These are phyloP conservation scores for Clanis bilineata DNA, from an alignment of 2,888 invertebrate species.

Conservation along the genomic window DNA sequence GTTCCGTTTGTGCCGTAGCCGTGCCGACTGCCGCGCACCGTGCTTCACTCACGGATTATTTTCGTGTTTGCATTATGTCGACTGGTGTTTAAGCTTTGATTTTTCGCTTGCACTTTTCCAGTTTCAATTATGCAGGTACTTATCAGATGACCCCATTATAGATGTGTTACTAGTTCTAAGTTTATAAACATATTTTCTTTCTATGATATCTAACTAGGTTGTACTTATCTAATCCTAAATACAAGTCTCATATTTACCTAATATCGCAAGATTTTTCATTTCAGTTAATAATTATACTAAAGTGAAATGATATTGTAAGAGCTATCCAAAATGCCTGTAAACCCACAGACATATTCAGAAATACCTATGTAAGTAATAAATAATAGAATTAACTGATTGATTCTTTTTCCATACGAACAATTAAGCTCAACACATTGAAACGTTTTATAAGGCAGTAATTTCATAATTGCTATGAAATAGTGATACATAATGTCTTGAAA, in stretches of 20 bases:
- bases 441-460: neutral
- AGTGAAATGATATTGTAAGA: neutral
- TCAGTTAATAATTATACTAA: too few species aligned
- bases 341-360: neutral
- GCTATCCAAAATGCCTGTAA: neutral
- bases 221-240: too few species aligned
- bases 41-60: conserved; percentile 17
- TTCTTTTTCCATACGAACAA: conserved; percentile 2
- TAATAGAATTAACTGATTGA: neutral
- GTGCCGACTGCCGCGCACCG: conserved; percentile 6
- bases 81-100: neutral
- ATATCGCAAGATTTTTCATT: too few species aligned
- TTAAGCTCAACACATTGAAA: neutral
- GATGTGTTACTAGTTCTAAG: neutral
- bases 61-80: neutral
- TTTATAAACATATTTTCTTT: neutral
- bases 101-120: conserved; percentile 5
- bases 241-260: too few species aligned
- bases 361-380: neutral
- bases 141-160: neutral
- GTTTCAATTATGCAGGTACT: conserved; percentile 3
- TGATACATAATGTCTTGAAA: too few species aligned
- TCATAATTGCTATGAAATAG: too few species aligned
- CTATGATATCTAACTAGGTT: too few species aligned
- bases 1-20: conserved; percentile 30